phyloP scores from a whole-genome alignment of 2,888 invertebrate genomes.

The Lithosia quadra region DNA sequence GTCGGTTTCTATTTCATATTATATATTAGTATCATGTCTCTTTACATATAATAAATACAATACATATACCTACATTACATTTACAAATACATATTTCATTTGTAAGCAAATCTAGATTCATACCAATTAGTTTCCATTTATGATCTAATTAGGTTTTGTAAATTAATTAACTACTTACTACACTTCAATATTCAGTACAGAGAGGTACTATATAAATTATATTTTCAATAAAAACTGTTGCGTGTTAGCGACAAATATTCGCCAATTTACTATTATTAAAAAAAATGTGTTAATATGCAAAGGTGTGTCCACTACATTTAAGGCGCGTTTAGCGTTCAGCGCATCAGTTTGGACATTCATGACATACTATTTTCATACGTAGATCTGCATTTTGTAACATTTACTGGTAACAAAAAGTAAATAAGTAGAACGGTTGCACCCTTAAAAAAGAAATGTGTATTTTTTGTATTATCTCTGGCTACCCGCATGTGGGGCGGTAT shows the following conservation, averaged over 20 bases:
- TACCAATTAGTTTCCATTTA: neutral
- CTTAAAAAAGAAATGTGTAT: conserved; percentile 27
- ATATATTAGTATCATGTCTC: no score
- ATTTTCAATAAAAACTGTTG: conserved; percentile 6
- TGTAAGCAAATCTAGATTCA: no score
- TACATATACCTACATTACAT: no score
- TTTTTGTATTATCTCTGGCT: conserved; percentile 46
- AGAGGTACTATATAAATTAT: neutral
- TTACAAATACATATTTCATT: no score
- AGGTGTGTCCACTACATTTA: conserved; percentile 4
- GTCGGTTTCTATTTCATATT: no score
- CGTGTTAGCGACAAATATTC: neutral
- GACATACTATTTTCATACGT: conserved; percentile 23
- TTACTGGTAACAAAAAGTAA: conserved; percentile 28
- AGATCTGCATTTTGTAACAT: conserved; percentile 27
- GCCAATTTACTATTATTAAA: conserved; percentile 9
- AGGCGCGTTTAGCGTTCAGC: conserved; percentile 37
- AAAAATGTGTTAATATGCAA: conserved; percentile 15
- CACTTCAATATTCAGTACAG: neutral
- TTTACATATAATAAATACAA: no score
- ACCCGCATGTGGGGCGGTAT: conserved; percentile 12
- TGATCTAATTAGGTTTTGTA: neutral
- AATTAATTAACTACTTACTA: neutral
- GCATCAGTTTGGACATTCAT: conserved; percentile 16
- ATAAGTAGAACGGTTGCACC: conserved; percentile 31